These are phyloP conservation scores for Eira barbara DNA, from an alignment of 2,113 vertebrate species.

Conservation along the genomic window DNA sequence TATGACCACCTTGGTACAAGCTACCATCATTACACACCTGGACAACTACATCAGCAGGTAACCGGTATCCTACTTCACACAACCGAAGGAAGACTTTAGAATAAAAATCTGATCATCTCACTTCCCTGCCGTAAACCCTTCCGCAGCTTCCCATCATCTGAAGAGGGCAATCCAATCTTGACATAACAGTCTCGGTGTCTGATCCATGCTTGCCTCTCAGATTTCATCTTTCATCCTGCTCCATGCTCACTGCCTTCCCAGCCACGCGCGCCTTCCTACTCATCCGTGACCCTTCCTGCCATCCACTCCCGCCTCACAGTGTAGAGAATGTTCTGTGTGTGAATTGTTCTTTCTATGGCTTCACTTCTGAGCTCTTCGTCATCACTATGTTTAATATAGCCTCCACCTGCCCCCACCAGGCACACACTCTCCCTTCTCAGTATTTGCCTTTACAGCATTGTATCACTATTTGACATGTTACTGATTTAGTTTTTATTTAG, in stretches of 20 bases:
- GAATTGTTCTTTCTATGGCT: accelerated
- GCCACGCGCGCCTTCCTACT: neutral
- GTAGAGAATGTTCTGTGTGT: neutral
- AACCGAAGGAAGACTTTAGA: neutral
- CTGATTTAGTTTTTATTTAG: neutral
- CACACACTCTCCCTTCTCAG: accelerated
- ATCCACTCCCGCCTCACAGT: accelerated
- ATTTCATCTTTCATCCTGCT: accelerated
- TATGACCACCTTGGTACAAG: neutral
- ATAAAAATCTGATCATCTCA: neutral
- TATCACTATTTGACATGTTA: neutral
- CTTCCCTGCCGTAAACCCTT: neutral
- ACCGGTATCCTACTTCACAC: neutral
- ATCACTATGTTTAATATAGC: neutral
- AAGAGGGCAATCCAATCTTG: neutral
- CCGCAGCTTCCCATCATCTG: accelerated
- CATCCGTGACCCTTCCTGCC: neutral
- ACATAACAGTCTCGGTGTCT: accelerated
- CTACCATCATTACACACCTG: neutral
- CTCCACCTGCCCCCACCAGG: no score
- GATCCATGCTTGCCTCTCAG: no score
- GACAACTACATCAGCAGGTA: no score
- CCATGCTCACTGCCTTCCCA: neutral
- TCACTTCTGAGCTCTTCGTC: accelerated
- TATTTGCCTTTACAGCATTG: neutral